Evolutionary conservation across 2,797 vertebrate species (phyloP).

Genomic region (Hirundo rustica): DNA sequence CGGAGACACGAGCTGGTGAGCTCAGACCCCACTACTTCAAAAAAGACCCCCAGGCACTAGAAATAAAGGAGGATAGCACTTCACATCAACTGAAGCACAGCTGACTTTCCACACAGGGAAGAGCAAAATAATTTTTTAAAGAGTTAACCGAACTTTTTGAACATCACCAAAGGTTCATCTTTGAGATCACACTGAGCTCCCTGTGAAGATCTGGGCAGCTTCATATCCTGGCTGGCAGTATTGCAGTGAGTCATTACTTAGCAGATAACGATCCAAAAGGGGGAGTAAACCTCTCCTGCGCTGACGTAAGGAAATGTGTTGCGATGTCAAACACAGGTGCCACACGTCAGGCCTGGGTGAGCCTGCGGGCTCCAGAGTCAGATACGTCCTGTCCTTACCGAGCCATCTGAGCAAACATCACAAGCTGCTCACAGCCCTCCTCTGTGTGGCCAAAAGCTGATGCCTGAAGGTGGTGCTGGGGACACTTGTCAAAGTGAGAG

Average conservation of each 20-base stretch:
- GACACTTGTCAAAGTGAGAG: background rate
- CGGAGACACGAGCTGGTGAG: background rate
- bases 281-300: background rate
- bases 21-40: slow-evolving; percentile 60
- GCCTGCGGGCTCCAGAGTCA: background rate
- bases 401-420: background rate
- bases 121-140: slow-evolving; percentile 41
- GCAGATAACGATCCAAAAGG: background rate
- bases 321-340: background rate
- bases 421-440: background rate
- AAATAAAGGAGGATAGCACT: slow-evolving; percentile 33
- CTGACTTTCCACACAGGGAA: slow-evolving; percentile 23
- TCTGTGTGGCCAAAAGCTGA: background rate
- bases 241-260: background rate
- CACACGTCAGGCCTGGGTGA: background rate
- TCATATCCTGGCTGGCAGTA: background rate
- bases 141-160: slow-evolving; percentile 62
- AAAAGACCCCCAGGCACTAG: slow-evolving; percentile 22
- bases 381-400: background rate
- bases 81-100: slow-evolving; percentile 31
- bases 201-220: slow-evolving; percentile 43
- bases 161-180: slow-evolving; percentile 46
- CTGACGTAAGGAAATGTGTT: background rate
- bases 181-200: slow-evolving; percentile 46
- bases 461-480: rapidly evolving